Evolutionary conservation across 2,888 invertebrate species (phyloP).

Genomic region (Hermaeophaga mercurialis): DNA sequence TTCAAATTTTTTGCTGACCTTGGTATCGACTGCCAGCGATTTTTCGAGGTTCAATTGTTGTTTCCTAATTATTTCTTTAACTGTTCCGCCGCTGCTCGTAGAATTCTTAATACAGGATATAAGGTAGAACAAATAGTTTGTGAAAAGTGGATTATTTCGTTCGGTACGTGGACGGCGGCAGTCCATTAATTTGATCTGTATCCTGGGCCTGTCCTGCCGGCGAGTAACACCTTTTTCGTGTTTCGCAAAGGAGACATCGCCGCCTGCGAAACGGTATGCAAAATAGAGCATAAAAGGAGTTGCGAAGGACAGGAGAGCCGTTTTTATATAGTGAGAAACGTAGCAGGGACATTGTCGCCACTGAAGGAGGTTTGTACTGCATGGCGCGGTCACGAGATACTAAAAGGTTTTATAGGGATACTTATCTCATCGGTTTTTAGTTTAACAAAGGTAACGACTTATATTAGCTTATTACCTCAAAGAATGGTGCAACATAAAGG

Average conservation of each 20-base stretch:
- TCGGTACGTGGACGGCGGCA: constrained; percentile 55
- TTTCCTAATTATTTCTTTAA: not conserved
- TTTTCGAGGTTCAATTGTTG: not conserved
- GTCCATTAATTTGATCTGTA: constrained; percentile 57
- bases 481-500: no score
- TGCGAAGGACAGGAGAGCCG: constrained; percentile 26
- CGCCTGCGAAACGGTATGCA: constrained; percentile 56
- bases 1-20: not conserved
- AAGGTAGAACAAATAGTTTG: constrained; percentile 56
- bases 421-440: no score
- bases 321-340: constrained; percentile 32
- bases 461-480: no score
- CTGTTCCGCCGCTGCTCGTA: constrained; percentile 25
- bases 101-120: constrained; percentile 49
- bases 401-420: not conserved
- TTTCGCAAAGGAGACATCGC: constrained; percentile 53
- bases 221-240: constrained; percentile 61
- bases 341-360: constrained; percentile 28
- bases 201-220: constrained; percentile 35
- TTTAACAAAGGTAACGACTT: not conserved
- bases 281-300: constrained; percentile 52
- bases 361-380: constrained; percentile 24
- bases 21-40: not conserved
- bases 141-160: constrained; percentile 57
- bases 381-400: constrained; percentile 11